Percentiles rank a stretch among this genome's conserved stretches.
These are phyloP conservation scores for Alloplasta piceator DNA, from an alignment of 2,888 invertebrate species.

Conservation along the genomic window DNA sequence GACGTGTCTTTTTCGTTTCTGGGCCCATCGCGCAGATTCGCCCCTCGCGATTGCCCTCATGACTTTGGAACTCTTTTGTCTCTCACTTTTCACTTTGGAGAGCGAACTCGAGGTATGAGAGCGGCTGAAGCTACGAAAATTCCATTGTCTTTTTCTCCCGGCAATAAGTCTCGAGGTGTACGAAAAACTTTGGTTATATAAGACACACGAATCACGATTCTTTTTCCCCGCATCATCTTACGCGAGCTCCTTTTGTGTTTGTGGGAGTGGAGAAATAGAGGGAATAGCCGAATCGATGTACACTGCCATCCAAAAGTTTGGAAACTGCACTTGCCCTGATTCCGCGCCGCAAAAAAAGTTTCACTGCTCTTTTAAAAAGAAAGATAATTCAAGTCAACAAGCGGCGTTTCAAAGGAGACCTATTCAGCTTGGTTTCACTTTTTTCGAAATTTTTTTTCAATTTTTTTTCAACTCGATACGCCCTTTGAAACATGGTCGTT, in stretches of 20 bases:
- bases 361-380: too few species aligned
- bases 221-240: slow-evolving; percentile 16
- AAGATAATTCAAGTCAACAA: too few species aligned
- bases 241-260: not conserved
- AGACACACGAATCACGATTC: slow-evolving; percentile 29
- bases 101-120: slow-evolving; percentile 48
- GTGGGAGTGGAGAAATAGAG: not conserved
- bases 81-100: not conserved
- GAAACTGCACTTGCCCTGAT: too few species aligned
- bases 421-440: too few species aligned
- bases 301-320: too few species aligned
- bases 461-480: too few species aligned
- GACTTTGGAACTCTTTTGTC: too few species aligned
- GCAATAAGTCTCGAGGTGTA: slow-evolving; percentile 15
- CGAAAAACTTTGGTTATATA: slow-evolving; percentile 49
- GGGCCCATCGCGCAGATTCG: not conserved
- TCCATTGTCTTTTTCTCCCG: slow-evolving; percentile 66
- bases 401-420: too few species aligned
- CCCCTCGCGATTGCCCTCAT: too few species aligned
- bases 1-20: slow-evolving; percentile 31
- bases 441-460: too few species aligned
- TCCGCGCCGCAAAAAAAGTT: too few species aligned
- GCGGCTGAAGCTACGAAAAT: slow-evolving; percentile 53
- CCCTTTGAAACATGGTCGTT: too few species aligned
- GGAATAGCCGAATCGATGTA: not conserved